These are phyloP conservation scores for Molanna angustata DNA, from an alignment of 2,888 invertebrate species.

Conservation along the genomic window DNA sequence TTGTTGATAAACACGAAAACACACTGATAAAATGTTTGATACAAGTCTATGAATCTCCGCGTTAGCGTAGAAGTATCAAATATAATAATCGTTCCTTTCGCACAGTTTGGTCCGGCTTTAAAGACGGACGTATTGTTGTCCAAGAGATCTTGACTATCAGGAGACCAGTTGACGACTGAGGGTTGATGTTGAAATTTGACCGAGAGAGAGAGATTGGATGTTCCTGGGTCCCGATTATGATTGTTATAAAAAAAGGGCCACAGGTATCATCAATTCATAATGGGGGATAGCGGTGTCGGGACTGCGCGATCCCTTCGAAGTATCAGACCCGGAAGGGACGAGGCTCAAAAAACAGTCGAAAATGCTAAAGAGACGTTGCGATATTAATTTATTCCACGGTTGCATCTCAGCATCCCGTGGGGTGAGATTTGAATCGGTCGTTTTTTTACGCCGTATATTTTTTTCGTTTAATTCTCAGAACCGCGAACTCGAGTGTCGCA, in stretches of 20 bases:
- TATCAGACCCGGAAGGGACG: slow-evolving; percentile 14
- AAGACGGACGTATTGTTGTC: no score
- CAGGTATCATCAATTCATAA: slow-evolving; percentile 28
- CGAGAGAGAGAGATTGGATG: no score
- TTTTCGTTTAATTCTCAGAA: no score
- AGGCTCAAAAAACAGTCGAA: background rate
- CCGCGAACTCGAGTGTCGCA: no score
- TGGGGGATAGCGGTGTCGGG: slow-evolving; percentile 4
- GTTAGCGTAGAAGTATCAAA: no score
- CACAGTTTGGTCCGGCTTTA: no score
- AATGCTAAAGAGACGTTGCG: slow-evolving; percentile 9
- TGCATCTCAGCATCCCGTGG: slow-evolving; percentile 13
- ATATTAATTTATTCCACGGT: slow-evolving; percentile 15
- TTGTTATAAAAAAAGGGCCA: slow-evolving; percentile 30
- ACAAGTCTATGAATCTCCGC: no score
- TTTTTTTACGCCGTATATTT: slow-evolving; percentile 14
- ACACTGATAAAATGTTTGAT: background rate
- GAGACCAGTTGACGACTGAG: slow-evolving; percentile 23
- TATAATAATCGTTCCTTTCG: no score
- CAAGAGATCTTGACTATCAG: slow-evolving; percentile 17
- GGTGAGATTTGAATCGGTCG: slow-evolving; percentile 14
- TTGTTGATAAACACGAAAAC: background rate
- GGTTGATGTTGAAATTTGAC: slow-evolving; percentile 13
- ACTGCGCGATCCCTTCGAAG: slow-evolving; percentile 7
- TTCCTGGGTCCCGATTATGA: no score